Base-by-base conservation (phyloP, 2,888 invertebrate genomes). In the Lamellibrachia satsuma region DNA sequence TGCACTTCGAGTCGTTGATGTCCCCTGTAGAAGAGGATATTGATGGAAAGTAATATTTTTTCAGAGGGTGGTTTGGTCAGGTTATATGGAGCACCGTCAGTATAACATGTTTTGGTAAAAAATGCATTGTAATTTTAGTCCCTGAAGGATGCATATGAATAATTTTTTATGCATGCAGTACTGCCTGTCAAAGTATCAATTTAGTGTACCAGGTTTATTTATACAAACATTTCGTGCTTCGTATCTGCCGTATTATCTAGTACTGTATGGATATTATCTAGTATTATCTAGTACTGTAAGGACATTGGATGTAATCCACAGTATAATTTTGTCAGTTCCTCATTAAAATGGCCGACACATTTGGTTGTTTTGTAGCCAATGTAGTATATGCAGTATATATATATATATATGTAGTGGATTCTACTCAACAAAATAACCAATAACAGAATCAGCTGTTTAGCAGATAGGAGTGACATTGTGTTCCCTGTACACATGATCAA, bases 321-420 rank as follows among this genome's bases (percentile, higher is more conserved):
- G 22, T 39, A 39, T 39, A 39, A 39, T 75, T 75, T n/a, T 22
- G 55, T 75, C 75, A 75, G 11, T 4, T 15, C n/a, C 75, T 75
- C 57, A 75, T 75, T 75, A 75, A 75, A 75, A 75, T 75, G 75
- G 75, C n/a, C n/a, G n/a, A 75, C 75, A 75, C 75, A 75, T 22
- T 75, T 0, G n/a, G 6, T 22, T 75, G 75, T 75, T 75, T 15
- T 75, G 75, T 75, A 75, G 57, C 75, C 75, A 75, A 22, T 22
- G n/a, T 75, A 22, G 75, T 75, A 75, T 22, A 75, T 75, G 75
- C n/a, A n/a, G 75, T 75, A 75, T 75, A 15, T 75, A 75, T 75
- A 75, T 75, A 22, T 75, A 75, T 22, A 75, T 15, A 15, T 75
- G 3, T 75, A 9, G n/a, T 39, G 39, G 39, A 39, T 1, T 39